Base-by-base conservation (phyloP, 2,888 invertebrate species). In the Pristionchus mayeri region DNA sequence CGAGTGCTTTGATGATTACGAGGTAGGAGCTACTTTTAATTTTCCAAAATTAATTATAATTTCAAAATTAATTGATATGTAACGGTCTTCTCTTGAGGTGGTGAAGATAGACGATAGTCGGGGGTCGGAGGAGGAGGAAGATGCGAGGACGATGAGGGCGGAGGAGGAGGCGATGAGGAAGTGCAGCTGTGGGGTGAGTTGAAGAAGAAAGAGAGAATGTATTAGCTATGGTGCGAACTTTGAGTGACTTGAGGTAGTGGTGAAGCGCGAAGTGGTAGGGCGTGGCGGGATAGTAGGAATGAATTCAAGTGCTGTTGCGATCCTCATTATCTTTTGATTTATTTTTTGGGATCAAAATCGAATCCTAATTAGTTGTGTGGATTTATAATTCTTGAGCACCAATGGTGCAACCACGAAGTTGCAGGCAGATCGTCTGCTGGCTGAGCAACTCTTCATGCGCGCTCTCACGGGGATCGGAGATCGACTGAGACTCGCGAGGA, bases 391-490 rank as follows among this genome's bases (percentile, higher is more conserved):
- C 21, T 16, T 44, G 4, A 44, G 3, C 9, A 44, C n/a, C 44
- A 40, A 11, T 37, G 37, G 7, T 30, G 9, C 21, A 63, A 40
- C 11, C 75, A 16, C 13, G n/a, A 30, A 30, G 21, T 78, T 87
- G 16, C 54, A 87, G 87, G 84, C 87, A 16, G 71, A 85, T 34
- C 75, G 87, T 6, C 48, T 88, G 83, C 44, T 76, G 86, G 96
- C 96, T 6, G 96, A 97, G 93, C 94, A 96, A 90, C 96, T 97
- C 94, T 96, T 97, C 94, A 93, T 97, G 93, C 95, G 95, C 93
- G 95, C 96, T n/a, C 94, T 97, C 85, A 96, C 97, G 93, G 95
- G 95, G 92, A 96, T 97, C 91, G 97, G 97, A 81, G 95, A 96
- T 93, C 95, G 96, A 90, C 94, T 97, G 88, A 96, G 96, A 91